Conservation (phyloP, 2,113 vertebrate species). For the Tor tambroides region DNA sequence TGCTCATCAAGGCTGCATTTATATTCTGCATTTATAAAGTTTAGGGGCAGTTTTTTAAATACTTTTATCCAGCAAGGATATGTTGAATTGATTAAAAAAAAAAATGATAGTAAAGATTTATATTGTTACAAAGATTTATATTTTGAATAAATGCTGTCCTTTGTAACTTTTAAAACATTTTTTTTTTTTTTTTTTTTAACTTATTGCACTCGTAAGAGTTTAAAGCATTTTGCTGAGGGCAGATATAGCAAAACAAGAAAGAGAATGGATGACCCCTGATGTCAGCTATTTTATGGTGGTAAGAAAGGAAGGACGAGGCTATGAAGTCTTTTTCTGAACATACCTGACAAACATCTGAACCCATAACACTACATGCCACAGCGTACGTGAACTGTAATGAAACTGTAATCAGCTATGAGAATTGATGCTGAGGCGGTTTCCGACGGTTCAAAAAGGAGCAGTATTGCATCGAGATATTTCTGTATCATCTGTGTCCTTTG, state of each 20-base stretch:
- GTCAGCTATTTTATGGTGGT: not conserved
- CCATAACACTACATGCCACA: not conserved
- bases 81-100: too few species aligned
- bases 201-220: not conserved
- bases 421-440: not conserved
- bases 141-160: too few species aligned
- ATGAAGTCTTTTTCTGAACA: not conserved
- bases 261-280: not conserved
- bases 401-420: not conserved
- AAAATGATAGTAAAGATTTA: too few species aligned
- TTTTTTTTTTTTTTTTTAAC: not conserved
- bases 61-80: too few species aligned
- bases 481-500: constrained; percentile 20
- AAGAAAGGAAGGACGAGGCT: not conserved
- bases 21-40: too few species aligned
- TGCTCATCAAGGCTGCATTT: too few species aligned
- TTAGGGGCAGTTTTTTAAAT: too few species aligned
- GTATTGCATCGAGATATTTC: not conserved
- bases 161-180: not conserved
- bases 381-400: not conserved
- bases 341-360: constrained; percentile 3
- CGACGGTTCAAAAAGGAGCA: not conserved
- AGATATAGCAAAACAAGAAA: not conserved
- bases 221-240: not conserved
- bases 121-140: too few species aligned